These are phyloP conservation scores for Cheirogaleus medius DNA, from an alignment of 2,113 vertebrate species.

Conservation along the genomic window DNA sequence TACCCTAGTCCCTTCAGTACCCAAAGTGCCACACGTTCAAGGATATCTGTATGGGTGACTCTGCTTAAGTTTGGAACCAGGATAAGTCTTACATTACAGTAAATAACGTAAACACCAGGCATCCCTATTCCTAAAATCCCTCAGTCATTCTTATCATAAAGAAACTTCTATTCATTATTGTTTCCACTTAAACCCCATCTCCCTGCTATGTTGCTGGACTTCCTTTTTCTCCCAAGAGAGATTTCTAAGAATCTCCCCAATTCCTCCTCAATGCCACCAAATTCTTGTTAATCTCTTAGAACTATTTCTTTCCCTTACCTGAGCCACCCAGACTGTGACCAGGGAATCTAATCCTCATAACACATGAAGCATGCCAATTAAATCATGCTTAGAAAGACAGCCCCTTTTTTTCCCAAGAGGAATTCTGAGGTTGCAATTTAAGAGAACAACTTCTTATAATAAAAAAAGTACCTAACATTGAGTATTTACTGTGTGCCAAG, in stretches of 20 bases:
- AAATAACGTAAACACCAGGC: not conserved
- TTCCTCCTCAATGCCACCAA: not conserved
- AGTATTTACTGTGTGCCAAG: not conserved
- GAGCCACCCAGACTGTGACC: not conserved
- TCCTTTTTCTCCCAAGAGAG: not conserved
- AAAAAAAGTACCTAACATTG: not conserved
- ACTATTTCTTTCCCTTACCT: not conserved
- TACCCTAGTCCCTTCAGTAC: not conserved
- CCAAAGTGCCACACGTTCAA: not conserved
- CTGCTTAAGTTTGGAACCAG: not conserved
- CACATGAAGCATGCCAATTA: not conserved
- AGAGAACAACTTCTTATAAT: not conserved
- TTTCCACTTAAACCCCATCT: not conserved
- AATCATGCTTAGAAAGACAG: not conserved
- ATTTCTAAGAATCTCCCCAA: not conserved
- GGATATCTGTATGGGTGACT: not conserved
- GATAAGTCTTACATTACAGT: not conserved
- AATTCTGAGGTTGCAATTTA: not conserved
- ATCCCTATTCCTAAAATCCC: not conserved
- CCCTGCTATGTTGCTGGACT: not conserved
- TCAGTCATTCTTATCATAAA: not conserved
- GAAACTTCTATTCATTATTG: not conserved
- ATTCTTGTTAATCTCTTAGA: not conserved
- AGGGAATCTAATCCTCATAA: not conserved
- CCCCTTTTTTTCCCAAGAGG: not conserved